These are phyloP conservation scores for Dromaius novaehollandiae DNA, from an alignment of 2,113 vertebrate species.

Conservation along the genomic window DNA sequence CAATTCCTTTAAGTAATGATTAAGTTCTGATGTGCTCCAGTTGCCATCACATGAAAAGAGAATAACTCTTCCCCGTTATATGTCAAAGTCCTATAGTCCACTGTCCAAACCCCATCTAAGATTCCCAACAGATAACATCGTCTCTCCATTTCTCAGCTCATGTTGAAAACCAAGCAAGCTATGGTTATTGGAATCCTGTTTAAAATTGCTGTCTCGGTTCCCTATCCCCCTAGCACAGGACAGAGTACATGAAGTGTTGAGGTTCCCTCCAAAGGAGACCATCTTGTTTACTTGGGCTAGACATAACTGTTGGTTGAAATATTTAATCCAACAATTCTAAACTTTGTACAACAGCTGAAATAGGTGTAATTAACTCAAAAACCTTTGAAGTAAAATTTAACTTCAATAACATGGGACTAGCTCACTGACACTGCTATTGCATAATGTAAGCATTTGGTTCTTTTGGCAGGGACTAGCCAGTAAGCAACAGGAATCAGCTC, in stretches of 20 bases:
- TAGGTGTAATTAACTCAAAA: slow-evolving; percentile 41
- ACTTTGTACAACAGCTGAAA: slow-evolving; percentile 62
- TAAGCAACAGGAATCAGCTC: background rate
- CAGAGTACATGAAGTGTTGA: background rate
- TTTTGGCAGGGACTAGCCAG: background rate
- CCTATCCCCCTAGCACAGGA: background rate
- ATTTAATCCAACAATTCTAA: slow-evolving; percentile 66
- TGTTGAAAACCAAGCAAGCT: background rate
- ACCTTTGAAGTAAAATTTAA: slow-evolving; percentile 66
- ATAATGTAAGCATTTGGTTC: background rate
- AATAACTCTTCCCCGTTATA: background rate
- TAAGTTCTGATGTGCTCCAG: background rate
- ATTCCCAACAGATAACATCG: background rate
- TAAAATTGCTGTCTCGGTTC: background rate
- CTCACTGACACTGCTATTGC: background rate
- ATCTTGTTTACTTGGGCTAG: background rate
- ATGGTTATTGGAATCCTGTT: background rate
- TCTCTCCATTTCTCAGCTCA: background rate
- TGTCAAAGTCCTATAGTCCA: slow-evolving; percentile 24
- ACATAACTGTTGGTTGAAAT: slow-evolving; percentile 38
- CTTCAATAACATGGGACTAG: slow-evolving; percentile 6
- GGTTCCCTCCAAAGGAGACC: background rate
- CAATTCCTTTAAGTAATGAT: slow-evolving; percentile 36
- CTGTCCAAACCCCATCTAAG: background rate
- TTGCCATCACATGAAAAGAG: background rate